Evolutionary conservation across 2,797 vertebrate genomes (phyloP).

Genomic region (Nyctalus aviator): DNA sequence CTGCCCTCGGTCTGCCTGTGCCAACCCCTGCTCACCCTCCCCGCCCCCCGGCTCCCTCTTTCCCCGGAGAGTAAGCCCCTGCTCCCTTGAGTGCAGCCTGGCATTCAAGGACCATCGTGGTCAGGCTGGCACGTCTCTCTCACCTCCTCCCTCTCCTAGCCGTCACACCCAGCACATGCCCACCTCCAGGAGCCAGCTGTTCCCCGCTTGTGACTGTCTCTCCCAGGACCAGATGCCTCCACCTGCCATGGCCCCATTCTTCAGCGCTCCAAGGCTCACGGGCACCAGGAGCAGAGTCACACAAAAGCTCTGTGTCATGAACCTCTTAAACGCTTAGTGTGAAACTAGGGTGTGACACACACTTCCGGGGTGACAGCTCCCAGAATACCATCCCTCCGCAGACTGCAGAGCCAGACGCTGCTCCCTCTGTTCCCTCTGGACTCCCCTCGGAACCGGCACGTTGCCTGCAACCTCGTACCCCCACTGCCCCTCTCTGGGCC

Average conservation of each 20-base stretch:
- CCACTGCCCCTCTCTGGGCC: neutral
- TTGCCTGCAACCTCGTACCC: neutral
- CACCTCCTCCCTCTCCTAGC: neutral
- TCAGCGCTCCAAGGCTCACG: no score
- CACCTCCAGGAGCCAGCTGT: neutral
- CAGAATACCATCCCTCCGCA: neutral
- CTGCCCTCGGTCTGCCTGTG: neutral
- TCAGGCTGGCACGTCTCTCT: neutral
- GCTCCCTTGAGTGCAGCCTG: neutral
- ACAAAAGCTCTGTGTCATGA: neutral
- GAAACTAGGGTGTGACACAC: neutral
- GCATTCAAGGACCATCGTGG: neutral
- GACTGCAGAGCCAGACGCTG: neutral
- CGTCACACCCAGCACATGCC: neutral
- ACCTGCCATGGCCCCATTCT: neutral
- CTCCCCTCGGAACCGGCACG: fast-evolving
- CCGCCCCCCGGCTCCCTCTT: neutral
- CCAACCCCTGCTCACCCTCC: neutral
- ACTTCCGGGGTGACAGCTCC: neutral
- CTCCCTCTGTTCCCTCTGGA: no score
- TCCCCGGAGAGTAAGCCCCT: neutral
- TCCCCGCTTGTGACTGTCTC: neutral
- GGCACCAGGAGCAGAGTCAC: neutral
- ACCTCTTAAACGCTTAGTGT: fast-evolving
- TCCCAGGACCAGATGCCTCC: neutral